Evolutionary conservation across 2,797 vertebrate species (phyloP), one percentile per base, ranked within the genome.

Genomic region (Knipowitschia caucasica): DNA sequence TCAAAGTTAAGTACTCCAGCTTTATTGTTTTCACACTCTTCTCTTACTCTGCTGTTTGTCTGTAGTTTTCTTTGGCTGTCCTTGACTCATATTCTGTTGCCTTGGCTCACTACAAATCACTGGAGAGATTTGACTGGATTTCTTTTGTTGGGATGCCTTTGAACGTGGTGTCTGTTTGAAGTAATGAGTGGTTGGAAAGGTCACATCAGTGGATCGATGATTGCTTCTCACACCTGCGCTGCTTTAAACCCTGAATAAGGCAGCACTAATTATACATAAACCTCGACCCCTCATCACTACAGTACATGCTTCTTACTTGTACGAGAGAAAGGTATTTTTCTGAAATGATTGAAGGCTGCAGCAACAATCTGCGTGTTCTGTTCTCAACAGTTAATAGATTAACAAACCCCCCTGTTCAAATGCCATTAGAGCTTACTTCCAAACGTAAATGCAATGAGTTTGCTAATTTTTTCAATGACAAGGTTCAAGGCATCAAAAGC

Each of bases 191-290:
- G 24, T 44, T 68, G 62, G 62, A 86, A 86, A 82, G 78, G 84
- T 84, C 77, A 85, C 58, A 71, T 73, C 64, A 59, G 55, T 69
- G 59, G 76, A 78, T 78, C 74, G 51, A 61, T 78, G 70, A 81
- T 62, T 80, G 53, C 52, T 59, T 75, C 58, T 62, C 55, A 51
- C 64, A 81, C 59, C 62, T 71, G 52, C 8, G 14, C 18, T 61
- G 31, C 72, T 75, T 47, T 52, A 61, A 54, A 7, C 27, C 40
- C 15, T 64, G 40, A 71, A 46, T 65, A 39, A 30, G 59, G 20
- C 17, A 39, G 64, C 51, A 67, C 53, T 78, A 68, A 80, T 73
- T 73, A 72, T 53, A 69, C 45, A 26, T 53, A 74, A 59, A 47
- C 43, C 53, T 59, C 52, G 56, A 43, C 59, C 61, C 62, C 34